Evolutionary conservation across 2,888 invertebrate genomes (phyloP), one percentile per base, ranked within the genome.

Genomic region (Heliothis peltigera): DNA sequence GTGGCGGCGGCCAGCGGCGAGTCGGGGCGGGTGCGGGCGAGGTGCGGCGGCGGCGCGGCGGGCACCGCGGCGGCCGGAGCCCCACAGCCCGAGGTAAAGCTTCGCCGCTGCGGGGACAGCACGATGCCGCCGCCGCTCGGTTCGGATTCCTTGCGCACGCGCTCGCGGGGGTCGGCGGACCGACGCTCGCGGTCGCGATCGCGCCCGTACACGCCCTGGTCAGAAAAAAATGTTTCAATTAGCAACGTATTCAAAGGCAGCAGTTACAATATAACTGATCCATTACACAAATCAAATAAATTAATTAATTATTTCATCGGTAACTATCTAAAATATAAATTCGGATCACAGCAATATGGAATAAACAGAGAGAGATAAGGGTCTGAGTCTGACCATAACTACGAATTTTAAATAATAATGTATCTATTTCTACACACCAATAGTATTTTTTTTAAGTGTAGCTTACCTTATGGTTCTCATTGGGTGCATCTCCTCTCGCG

Each of bases 51-150:
- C 22, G 60, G 74, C 80, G 89, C 91, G 72, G 88, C 87, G 63
- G 87, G 84, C 52, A 85, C 82, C 47, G 90, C 91, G 60, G 93
- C 94, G 35, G 95, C 95, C 15, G 96, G 96, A 61, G 98, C 98
- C 79, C 97, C 98, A 92, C 98, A 98, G 62, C 98, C 98, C 15
- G 97, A 97, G 82, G 97, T 98, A 94, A 98, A 98, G 83, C 97
- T 98, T 75, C 98, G 96, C 12, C 98, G 96, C 90, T 98, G 98
- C 56, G 98, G 98, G 78, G 98, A 97, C 82, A 98, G 94, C 78
- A 98, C 97, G 80, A 98, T 97, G 55, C 97, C 97, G 64, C 89
- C 89, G 57, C 84, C 89, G 76, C 87, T 88, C 32, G 91, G 84
- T 89, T 97, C 97, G 88, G 97, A 97, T 90, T 98, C 97, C 89